Conservation (phyloP, 2,888 invertebrate species). For the Cosmopolites sordidus region DNA sequence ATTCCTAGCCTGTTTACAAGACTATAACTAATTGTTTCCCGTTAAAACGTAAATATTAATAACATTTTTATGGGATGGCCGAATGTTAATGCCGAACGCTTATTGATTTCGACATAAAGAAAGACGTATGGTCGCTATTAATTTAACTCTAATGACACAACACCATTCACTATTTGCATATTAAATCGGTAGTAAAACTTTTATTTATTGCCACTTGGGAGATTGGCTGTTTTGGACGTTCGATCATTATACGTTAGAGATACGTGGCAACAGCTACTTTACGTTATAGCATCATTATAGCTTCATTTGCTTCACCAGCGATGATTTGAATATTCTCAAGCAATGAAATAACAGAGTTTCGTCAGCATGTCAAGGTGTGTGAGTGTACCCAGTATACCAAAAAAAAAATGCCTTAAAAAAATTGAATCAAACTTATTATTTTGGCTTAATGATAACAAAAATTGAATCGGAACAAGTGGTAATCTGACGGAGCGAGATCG, state of each 20-base stretch:
- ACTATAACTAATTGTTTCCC: conserved; percentile 37
- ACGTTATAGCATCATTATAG: no score
- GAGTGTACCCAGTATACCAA: no score
- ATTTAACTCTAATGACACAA: conserved; percentile 20
- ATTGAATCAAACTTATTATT: no score
- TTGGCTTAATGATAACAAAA: no score
- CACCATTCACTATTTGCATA: conserved; percentile 18
- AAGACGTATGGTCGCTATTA: conserved; percentile 23
- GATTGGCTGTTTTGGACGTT: conserved; percentile 14
- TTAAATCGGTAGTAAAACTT: conserved; percentile 20
- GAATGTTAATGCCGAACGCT: conserved; percentile 18
- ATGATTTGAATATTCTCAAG: no score
- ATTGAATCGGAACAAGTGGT: no score
- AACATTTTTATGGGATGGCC: conserved; percentile 29
- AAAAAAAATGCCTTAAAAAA: no score
- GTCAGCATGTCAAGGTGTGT: no score
- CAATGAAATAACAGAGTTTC: no score
- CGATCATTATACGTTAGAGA: background rate
- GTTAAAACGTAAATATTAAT: conserved; percentile 37
- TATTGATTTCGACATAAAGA: conserved; percentile 28
- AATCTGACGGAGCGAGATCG: no score
- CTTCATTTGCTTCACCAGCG: no score
- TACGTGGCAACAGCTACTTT: background rate
- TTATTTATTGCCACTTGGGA: conserved; percentile 22
- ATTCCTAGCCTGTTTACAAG: conserved; percentile 34